These are phyloP conservation scores for Nymphalis urticae DNA, from an alignment of 2,888 invertebrate species.

Conservation along the genomic window DNA sequence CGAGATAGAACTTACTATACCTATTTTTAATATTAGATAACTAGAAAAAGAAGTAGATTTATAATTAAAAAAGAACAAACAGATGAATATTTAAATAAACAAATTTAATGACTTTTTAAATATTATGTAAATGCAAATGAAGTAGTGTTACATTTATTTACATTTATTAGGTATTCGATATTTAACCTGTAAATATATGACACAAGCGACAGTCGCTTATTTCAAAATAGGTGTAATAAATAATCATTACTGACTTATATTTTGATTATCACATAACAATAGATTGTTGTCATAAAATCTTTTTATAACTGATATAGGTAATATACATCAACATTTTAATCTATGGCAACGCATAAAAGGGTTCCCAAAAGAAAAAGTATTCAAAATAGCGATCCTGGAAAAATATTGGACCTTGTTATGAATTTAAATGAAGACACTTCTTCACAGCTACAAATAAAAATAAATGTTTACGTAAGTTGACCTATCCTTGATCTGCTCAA, in stretches of 20 bases:
- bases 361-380: slow-evolving; percentile 55
- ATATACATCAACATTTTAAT: background rate
- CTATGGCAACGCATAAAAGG: slow-evolving; percentile 42
- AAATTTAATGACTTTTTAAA: too few species aligned
- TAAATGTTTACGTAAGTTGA: slow-evolving; percentile 44
- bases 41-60: too few species aligned
- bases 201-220: background rate
- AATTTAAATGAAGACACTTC: slow-evolving; percentile 74
- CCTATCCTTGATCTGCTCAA: background rate
- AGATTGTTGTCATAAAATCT: background rate
- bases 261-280: background rate
- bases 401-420: slow-evolving; percentile 79
- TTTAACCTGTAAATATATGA: background rate
- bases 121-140: too few species aligned
- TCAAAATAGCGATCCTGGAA: slow-evolving; percentile 80
- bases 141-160: too few species aligned
- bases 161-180: background rate
- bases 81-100: too few species aligned
- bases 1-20: too few species aligned
- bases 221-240: background rate
- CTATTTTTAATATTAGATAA: too few species aligned
- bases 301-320: background rate
- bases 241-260: background rate
- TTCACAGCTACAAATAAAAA: slow-evolving; percentile 78
- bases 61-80: too few species aligned